Percentiles rank a stretch among this genome's conserved stretches.
phyloP scores from a whole-genome alignment of 1,140 invertebrate genomes.

The Zophobas morio region DNA sequence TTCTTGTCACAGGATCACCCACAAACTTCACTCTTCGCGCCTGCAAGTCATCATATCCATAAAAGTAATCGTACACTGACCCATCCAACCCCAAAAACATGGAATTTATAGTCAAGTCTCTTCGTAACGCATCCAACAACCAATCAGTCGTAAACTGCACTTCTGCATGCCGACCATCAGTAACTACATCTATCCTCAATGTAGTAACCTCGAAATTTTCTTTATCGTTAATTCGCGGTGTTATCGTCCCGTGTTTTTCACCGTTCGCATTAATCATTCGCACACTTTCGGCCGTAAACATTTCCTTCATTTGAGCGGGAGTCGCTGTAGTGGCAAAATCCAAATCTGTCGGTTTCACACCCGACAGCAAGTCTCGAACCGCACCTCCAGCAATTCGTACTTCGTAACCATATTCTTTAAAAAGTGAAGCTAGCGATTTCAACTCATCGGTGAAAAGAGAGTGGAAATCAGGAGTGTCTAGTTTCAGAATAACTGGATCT shows the following conservation, averaged over 20 bases:
- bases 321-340: conserved; percentile 99
- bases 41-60: conserved; percentile 93
- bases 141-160: conserved; percentile 96
- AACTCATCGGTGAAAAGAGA: conserved; percentile 89
- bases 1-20: conserved; percentile 87
- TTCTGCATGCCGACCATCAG: conserved; percentile 96
- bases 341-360: conserved; percentile 88
- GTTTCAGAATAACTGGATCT: conserved; percentile 78
- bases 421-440: conserved; percentile 77
- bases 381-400: conserved; percentile 96
- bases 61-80: conserved; percentile 96
- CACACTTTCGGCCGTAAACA: conserved; percentile 90
- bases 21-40: conserved; percentile 90
- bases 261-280: conserved; percentile 95
- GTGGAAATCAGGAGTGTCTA: conserved; percentile 82
- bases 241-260: conserved; percentile 98
- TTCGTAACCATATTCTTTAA: conserved; percentile 88
- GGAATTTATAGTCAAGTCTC: conserved; percentile 98
- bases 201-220: conserved; percentile 96
- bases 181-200: conserved; percentile 91
- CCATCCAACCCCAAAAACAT: conserved; percentile 98
- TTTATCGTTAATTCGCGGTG: conserved; percentile 95
- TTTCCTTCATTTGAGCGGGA: conserved; percentile 95
- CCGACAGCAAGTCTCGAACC: conserved; percentile 95
- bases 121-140: conserved; percentile 93